Evolutionary conservation across 2,113 vertebrate species (phyloP).

Genomic region (Chionis minor): DNA sequence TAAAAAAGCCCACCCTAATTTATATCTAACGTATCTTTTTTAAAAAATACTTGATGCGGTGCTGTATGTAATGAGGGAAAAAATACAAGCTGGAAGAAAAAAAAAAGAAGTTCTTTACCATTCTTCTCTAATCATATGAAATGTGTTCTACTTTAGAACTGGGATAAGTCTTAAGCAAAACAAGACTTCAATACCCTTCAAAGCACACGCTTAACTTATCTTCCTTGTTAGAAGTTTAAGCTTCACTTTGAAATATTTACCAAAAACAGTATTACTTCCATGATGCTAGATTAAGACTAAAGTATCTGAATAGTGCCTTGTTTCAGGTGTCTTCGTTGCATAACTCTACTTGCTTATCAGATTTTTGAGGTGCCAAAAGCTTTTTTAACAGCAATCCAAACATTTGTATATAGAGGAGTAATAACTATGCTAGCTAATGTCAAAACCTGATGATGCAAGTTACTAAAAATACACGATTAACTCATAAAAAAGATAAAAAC

Average conservation of each 20-base stretch:
- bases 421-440: neutral
- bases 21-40: neutral
- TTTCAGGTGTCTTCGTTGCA: neutral
- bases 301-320: neutral
- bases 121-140: neutral
- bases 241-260: neutral
- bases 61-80: neutral
- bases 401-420: neutral
- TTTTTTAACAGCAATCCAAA: neutral
- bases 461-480: slow-evolving; percentile 25
- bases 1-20: slow-evolving; percentile 43
- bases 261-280: neutral
- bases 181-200: slow-evolving; percentile 42
- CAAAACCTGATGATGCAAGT: neutral
- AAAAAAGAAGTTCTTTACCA: neutral
- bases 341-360: neutral
- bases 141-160: slow-evolving; percentile 20
- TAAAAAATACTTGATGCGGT: neutral
- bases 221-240: neutral
- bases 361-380: neutral
- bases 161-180: slow-evolving; percentile 38
- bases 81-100: neutral
- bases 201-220: slow-evolving; percentile 7
- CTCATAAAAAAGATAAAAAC: neutral
- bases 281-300: neutral